phyloP scores from a whole-genome alignment of 2,888 invertebrate species.

The Himalopsyche tibetana region DNA sequence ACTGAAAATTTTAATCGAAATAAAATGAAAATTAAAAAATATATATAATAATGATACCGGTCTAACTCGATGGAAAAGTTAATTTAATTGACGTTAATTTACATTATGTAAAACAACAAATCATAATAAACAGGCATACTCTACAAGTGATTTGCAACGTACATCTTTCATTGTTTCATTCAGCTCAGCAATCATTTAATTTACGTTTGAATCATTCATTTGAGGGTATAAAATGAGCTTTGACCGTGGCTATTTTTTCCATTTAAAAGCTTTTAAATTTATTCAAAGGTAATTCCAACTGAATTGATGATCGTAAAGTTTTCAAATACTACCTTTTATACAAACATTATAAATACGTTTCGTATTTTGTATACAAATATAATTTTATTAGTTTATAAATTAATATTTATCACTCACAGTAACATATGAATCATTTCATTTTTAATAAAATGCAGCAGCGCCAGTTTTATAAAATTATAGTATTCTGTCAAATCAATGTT shows the following conservation, averaged over 20 bases:
- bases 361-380: background rate
- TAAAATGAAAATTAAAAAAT: background rate
- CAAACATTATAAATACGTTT: background rate
- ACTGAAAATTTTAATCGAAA: background rate
- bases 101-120: background rate
- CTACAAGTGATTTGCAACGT: background rate
- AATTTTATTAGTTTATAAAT: background rate
- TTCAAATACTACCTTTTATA: conserved; percentile 7
- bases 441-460: too few relatives aligned
- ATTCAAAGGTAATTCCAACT: conserved; percentile 22
- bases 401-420: background rate
- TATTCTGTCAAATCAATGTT: too few relatives aligned
- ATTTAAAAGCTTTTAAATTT: conserved; percentile 37
- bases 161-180: conserved; percentile 23
- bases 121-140: background rate
- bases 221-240: conserved; percentile 5
- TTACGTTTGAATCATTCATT: conserved; percentile 37
- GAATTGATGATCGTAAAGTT: conserved; percentile 3
- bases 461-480: too few relatives aligned
- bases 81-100: too few relatives aligned
- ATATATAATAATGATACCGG: background rate
- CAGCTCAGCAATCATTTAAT: background rate
- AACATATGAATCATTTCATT: too few relatives aligned
- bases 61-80: too few relatives aligned
- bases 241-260: conserved; percentile 39